These are phyloP conservation scores for Proisotoma minuta DNA, from an alignment of 2,888 invertebrate genomes.

Conservation along the genomic window DNA sequence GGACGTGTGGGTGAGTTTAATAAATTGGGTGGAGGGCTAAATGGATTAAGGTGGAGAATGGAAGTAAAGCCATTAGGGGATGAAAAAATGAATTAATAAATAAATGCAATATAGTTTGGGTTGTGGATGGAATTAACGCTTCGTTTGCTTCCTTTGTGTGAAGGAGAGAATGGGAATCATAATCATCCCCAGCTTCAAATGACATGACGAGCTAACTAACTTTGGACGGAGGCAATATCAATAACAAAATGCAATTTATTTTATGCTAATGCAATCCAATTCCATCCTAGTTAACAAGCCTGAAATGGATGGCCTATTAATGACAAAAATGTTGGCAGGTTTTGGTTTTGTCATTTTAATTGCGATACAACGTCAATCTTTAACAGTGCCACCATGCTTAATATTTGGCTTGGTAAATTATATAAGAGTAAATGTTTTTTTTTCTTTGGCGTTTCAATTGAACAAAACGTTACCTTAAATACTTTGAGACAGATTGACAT, in stretches of 20 bases:
- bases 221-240: slow-evolving; percentile 19
- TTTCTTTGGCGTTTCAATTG: too few relatives aligned
- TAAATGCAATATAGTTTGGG: not conserved
- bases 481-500: too few relatives aligned
- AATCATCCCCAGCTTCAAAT: not conserved
- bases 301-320: not conserved
- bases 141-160: not conserved
- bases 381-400: too few relatives aligned
- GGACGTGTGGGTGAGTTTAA: too few relatives aligned
- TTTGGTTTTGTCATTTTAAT: too few relatives aligned
- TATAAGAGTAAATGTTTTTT: too few relatives aligned
- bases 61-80: slow-evolving; percentile 27
- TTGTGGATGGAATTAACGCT: not conserved
- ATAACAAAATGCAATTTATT: slow-evolving; percentile 1
- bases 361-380: too few relatives aligned
- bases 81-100: slow-evolving; percentile 28
- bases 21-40: slow-evolving; percentile 15
- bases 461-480: too few relatives aligned
- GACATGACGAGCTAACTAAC: slow-evolving; percentile 10
- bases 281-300: too few relatives aligned
- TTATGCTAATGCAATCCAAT: slow-evolving; percentile 3
- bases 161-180: not conserved
- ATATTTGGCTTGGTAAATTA: too few relatives aligned
- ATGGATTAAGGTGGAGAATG: slow-evolving; percentile 5
- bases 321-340: slow-evolving; percentile 4